A percentile compares a stretch with the other conserved stretches of the same genome.
Conservation (phyloP, 2,113 vertebrate genomes). For the Paraplagusia blochii region DNA sequence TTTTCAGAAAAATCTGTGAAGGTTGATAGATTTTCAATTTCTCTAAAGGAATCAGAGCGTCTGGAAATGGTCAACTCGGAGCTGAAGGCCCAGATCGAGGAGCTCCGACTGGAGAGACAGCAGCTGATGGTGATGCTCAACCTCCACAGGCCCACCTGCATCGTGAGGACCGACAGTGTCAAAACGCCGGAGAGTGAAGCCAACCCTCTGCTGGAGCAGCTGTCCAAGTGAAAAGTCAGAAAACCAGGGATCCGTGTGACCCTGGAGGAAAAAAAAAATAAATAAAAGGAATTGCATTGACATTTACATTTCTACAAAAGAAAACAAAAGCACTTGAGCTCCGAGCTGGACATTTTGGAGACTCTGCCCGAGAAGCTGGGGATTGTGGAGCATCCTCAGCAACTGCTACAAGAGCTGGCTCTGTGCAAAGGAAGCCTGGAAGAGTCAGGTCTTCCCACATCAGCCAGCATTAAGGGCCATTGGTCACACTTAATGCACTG, state of each 20-base stretch:
- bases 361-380: constrained; percentile 56
- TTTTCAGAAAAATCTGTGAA: background rate
- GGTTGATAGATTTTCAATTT: background rate
- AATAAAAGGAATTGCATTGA: constrained; percentile 41
- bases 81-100: constrained; percentile 95
- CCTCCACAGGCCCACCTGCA: constrained; percentile 92
- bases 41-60: constrained; percentile 87
- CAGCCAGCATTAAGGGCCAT: constrained; percentile 41
- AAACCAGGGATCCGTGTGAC: background rate
- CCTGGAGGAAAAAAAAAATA: constrained; percentile 12
- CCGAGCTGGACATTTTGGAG: constrained; percentile 61
- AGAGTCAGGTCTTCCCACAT: constrained; percentile 41
- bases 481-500: constrained; percentile 50
- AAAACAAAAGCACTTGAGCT: constrained; percentile 63
- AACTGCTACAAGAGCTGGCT: constrained; percentile 66
- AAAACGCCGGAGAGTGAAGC: constrained; percentile 86
- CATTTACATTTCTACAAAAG: constrained; percentile 48
- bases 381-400: constrained; percentile 39
- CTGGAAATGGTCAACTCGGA: constrained; percentile 92
- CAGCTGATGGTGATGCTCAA: constrained; percentile 95
- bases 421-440: constrained; percentile 59
- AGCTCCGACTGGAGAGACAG: constrained; percentile 91
- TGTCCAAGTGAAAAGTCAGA: constrained; percentile 68
- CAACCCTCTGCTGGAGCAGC: constrained; percentile 86
- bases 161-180: constrained; percentile 91